phyloP scores from a whole-genome alignment of 2,888 invertebrate genomes.

The Agrotis segetum region DNA sequence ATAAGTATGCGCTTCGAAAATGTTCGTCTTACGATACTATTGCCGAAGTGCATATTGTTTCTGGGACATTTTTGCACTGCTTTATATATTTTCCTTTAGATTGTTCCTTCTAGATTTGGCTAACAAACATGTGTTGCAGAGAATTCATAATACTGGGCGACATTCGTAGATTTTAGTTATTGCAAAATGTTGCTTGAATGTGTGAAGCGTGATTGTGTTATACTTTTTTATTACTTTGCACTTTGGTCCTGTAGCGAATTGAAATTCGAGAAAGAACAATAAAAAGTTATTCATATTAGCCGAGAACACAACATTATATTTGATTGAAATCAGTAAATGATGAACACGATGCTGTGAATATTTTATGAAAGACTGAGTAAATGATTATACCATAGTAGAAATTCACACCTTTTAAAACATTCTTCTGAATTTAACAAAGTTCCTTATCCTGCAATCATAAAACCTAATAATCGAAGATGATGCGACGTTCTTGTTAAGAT shows the following conservation, averaged over 20 bases:
- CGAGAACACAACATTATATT: neutral
- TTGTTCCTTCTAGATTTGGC: constrained; percentile 32
- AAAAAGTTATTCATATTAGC: neutral
- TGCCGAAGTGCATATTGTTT: neutral
- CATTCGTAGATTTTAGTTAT: neutral
- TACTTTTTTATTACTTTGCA: constrained; percentile 12
- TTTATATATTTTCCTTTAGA: constrained; percentile 24
- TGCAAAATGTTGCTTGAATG: constrained; percentile 20
- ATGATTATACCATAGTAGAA: constrained; percentile 13
- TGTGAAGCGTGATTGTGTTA: constrained; percentile 24
- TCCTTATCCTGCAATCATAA: constrained; percentile 24
- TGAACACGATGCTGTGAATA: neutral
- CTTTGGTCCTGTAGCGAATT: neutral
- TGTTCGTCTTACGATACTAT: neutral
- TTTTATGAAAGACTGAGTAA: constrained; percentile 20
- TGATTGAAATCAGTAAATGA: constrained; percentile 1
- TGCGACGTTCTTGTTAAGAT: constrained; percentile 54
- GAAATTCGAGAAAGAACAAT: neutral
- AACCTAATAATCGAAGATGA: constrained; percentile 38
- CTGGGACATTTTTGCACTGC: constrained; percentile 12
- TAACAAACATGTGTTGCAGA: constrained; percentile 28
- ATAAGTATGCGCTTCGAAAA: neutral
- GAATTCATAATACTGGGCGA: constrained; percentile 18
- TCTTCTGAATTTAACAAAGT: constrained; percentile 33
- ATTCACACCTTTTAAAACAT: constrained; percentile 23